Evolutionary conservation across 2,888 invertebrate species (phyloP).

Genomic region (Dioctria linearis): DNA sequence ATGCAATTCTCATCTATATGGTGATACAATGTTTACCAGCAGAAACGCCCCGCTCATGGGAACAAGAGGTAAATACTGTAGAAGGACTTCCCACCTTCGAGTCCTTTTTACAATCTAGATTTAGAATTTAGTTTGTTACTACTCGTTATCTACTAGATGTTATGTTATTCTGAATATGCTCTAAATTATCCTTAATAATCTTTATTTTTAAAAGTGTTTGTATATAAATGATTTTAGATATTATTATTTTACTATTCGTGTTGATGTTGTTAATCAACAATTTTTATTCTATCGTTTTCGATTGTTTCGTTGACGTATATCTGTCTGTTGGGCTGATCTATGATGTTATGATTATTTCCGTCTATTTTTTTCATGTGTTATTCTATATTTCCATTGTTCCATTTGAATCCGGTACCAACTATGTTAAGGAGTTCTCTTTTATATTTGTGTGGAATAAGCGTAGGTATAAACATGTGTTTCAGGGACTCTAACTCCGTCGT

Average conservation of each 20-base stretch:
- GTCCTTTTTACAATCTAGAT: too few relatives aligned
- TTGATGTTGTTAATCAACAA: too few relatives aligned
- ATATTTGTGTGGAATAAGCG: constrained; percentile 41
- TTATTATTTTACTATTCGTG: too few relatives aligned
- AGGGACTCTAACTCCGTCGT: constrained; percentile 18
- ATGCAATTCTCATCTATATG: too few relatives aligned
- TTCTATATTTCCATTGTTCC: constrained; percentile 43
- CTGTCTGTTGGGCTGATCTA: constrained; percentile 43
- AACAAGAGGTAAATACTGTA: too few relatives aligned
- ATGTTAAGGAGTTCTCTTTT: constrained; percentile 47
- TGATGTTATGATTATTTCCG: constrained; percentile 45
- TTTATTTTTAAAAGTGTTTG: constrained; percentile 28
- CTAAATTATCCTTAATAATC: constrained; percentile 38
- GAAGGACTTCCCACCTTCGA: too few relatives aligned
- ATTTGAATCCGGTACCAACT: constrained; percentile 39
- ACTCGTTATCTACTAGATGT: constrained; percentile 41
- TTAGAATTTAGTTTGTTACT: constrained; percentile 53
- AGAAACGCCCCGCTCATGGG: too few relatives aligned
- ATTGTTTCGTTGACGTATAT: constrained; percentile 47
- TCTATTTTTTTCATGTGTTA: constrained; percentile 41
- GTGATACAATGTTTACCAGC: too few relatives aligned
- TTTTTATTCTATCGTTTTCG: too few relatives aligned
- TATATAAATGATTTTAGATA: too few relatives aligned
- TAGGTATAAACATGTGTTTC: constrained; percentile 35
- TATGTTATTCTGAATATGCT: constrained; percentile 49